Percentiles rank a stretch among this genome's conserved stretches.
Evolutionary conservation across 2,113 vertebrate species (phyloP).

Genomic region (Suricata suricatta): DNA sequence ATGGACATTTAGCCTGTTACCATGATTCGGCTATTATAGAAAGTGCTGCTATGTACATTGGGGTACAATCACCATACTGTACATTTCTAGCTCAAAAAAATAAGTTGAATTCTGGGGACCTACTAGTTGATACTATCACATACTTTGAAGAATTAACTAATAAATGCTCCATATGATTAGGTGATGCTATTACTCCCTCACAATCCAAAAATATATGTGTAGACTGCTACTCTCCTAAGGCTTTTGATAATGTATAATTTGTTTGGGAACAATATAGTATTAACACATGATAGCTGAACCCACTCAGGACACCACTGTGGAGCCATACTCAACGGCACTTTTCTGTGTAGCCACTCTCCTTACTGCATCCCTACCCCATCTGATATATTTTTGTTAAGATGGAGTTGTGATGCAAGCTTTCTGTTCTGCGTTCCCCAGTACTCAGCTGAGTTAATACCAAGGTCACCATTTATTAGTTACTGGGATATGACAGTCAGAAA

Average conservation of each 20-base stretch:
- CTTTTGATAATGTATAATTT: neutral
- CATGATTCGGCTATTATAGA: no score
- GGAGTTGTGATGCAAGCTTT: neutral
- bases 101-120: neutral
- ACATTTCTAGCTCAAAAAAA: neutral
- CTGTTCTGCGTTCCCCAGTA: neutral
- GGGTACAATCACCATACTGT: neutral
- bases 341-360: neutral
- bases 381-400: neutral
- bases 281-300: neutral
- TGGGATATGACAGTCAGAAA: neutral
- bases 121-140: neutral
- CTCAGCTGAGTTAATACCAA: neutral
- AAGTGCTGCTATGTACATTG: no score
- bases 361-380: neutral
- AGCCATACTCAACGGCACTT: neutral
- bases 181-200: neutral
- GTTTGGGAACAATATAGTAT: neutral
- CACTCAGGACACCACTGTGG: neutral
- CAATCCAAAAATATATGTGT: neutral
- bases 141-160: neutral
- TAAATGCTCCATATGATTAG: neutral
- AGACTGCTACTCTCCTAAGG: neutral
- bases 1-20: no score
- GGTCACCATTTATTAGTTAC: neutral